Evolutionary conservation across 2,113 vertebrate species (phyloP).

Genomic region (Gymnarchus niloticus): DNA sequence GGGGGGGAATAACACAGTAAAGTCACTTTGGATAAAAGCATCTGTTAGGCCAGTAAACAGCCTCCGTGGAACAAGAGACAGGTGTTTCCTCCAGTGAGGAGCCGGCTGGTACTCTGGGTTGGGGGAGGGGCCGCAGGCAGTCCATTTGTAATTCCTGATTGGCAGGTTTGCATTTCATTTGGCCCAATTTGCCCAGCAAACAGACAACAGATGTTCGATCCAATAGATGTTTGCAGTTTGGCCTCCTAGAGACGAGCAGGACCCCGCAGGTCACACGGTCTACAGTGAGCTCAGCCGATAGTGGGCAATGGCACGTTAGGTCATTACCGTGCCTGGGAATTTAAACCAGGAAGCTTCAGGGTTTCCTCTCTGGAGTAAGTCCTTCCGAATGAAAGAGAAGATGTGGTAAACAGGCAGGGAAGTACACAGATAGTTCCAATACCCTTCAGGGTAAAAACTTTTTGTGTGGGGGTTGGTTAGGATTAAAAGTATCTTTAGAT

Average conservation of each 20-base stretch:
- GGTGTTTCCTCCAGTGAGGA: not conserved
- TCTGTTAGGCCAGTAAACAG: slow-evolving; percentile 1
- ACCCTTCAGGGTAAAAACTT: not conserved
- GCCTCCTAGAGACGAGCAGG: not conserved
- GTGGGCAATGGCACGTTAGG: not conserved
- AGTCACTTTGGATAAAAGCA: not conserved
- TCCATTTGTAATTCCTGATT: not conserved
- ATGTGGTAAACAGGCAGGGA: not conserved
- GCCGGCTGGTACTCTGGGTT: not conserved
- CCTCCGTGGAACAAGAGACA: not conserved
- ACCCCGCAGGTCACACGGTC: not conserved
- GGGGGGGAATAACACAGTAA: not conserved
- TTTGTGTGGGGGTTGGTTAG: not conserved
- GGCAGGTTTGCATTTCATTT: slow-evolving; percentile 12
- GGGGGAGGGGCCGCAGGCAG: not conserved
- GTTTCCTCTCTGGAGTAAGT: not conserved
- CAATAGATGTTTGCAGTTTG: slow-evolving; percentile 9
- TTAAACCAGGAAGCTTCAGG: not conserved
- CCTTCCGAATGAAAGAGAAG: not conserved
- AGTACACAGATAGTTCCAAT: not conserved
- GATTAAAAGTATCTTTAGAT: not conserved
- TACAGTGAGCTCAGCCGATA: not conserved
- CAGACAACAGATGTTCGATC: slow-evolving; percentile 13
- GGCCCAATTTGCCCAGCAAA: not conserved
- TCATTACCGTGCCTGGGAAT: not conserved